Base-by-base conservation (phyloP, 2,888 invertebrate species). In the Leptopterna dolabrata region DNA sequence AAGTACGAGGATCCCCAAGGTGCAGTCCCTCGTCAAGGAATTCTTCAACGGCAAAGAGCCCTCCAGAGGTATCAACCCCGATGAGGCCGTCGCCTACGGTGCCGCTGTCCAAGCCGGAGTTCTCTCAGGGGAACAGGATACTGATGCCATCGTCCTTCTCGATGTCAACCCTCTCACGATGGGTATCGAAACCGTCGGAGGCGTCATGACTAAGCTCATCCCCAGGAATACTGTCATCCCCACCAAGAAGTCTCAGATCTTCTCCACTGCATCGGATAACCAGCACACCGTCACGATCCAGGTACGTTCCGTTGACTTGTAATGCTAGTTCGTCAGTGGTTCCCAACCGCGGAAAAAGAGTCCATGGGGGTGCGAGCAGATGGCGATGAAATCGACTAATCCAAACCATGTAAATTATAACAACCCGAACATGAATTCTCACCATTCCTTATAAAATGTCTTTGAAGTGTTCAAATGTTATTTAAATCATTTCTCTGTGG, bases 111-210 rank as follows among this genome's bases (percentile, higher is more conserved):
- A 99, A 93, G 99, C 98, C 91, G 99, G 99, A 90, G 99, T 99
- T 0, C 95, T 99, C 88, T 97, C 97, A 88, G 98, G 99, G 85
- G 99, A 99, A 93, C 98, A 99, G 92, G 98, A 98, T 91, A 98
- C 98, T 0, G 98, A 98, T 90, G 98, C 98, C 86, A 96, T 99
- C 90, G 98, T 99, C 0, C 94, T 99, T 88, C 94, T 99, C 89
- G 99, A 99, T 92, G 99, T 99, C 86, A 99, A 99, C 92, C 99
- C 99, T 90, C 94, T 99, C 90, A 99, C 99, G 90, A 95, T 99
- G 95, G 99, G 99, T 93, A 99, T 99, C 91, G 99, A 99, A 93
- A 99, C 99, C 70, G 99, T 99, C 80, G 99, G 99, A 89, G 99
- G 99, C 90, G 99, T 99, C 43, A 99, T 99, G 99, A 99, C 99